These are phyloP conservation scores for Chydorus sphaericus DNA, from an alignment of 2,888 invertebrate genomes.

Conservation along the genomic window DNA sequence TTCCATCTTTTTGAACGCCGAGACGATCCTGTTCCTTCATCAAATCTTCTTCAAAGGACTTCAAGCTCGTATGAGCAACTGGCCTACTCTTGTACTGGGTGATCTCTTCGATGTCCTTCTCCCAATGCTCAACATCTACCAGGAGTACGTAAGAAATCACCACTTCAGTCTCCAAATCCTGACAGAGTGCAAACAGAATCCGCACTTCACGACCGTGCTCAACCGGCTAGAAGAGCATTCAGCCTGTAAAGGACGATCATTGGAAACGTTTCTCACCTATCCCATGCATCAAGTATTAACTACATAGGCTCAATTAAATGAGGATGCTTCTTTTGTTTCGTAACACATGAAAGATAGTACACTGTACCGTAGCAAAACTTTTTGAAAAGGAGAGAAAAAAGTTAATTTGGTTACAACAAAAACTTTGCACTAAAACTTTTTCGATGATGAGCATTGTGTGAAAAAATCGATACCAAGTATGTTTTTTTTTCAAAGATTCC, in stretches of 20 bases:
- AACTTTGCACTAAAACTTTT: no score
- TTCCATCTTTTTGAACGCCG: conserved; percentile 83
- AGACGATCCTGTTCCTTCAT: conserved; percentile 79
- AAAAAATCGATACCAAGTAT: no score
- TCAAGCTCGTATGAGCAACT: conserved; percentile 77
- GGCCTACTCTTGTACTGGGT: conserved; percentile 84
- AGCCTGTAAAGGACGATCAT: conserved; percentile 63
- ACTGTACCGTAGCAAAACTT: no score
- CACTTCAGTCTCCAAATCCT: conserved; percentile 84
- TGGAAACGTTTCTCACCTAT: conserved; percentile 80
- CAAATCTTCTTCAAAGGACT: conserved; percentile 88
- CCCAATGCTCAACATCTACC: conserved; percentile 87
- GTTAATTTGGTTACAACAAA: no score
- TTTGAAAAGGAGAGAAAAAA: no score
- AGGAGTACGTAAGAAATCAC: conserved; percentile 86
- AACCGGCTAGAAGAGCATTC: conserved; percentile 70
- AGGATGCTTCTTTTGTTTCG: no score
- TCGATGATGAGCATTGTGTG: no score
- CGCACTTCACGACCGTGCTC: conserved; percentile 58
- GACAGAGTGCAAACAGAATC: conserved; percentile 78
- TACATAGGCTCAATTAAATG: neutral
- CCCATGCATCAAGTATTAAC: conserved; percentile 76
- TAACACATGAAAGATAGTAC: no score
- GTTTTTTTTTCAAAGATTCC: conserved; percentile 48
- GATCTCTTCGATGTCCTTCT: conserved; percentile 88